Base-by-base conservation (phyloP, 2,113 vertebrate species). In the Phalacrocorax pelagicus region DNA sequence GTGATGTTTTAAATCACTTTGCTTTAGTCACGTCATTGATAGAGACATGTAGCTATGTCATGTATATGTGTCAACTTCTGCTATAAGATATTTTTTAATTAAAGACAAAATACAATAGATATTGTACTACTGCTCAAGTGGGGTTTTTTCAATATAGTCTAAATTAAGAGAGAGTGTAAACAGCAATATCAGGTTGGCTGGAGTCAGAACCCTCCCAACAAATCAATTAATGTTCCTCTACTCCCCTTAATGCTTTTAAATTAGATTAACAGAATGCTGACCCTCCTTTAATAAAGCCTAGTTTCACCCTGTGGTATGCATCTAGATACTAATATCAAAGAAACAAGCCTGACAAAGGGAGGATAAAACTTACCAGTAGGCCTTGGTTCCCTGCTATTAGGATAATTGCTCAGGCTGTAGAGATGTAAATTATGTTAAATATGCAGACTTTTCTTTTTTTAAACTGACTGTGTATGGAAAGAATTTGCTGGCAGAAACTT, bases 271-370 rank as follows among this genome's bases (percentile, higher is more conserved):
- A 95, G 82, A 95, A 90, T 70, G 84, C 66, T 93, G 91, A 94
- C 91, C 94, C 86, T 96, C 90, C 85, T 97, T 97, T 97, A 96
- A 96, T 88, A 94, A 94, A 92, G 38, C 17, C 87, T 65, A 44
- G 58, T 84, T 97, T 90, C 16, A 0, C 74, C 55, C 93, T 91
- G 79, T 94, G 94, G 86, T 96, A 44, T 92, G 92, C 92, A 94
- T 97, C 90, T 92, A 93, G 94, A 97, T 97, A 94, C 94, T 89
- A 93, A 94, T 95, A 97, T 96, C 90, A 96, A 96, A 96, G 96
- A 95, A 96, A 95, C 57, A 94, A 94, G 69, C 22, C 70, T 95
- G 92, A 96, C 91, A 96, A 95, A 95, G 82, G 90, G 91, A 94
- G 92, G 78, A 78, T 93, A 95, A 94, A 92, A 95, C 69, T 94